Evolutionary conservation across 2,797 vertebrate genomes (phyloP).

Genomic region (Thamnophis elegans): DNA sequence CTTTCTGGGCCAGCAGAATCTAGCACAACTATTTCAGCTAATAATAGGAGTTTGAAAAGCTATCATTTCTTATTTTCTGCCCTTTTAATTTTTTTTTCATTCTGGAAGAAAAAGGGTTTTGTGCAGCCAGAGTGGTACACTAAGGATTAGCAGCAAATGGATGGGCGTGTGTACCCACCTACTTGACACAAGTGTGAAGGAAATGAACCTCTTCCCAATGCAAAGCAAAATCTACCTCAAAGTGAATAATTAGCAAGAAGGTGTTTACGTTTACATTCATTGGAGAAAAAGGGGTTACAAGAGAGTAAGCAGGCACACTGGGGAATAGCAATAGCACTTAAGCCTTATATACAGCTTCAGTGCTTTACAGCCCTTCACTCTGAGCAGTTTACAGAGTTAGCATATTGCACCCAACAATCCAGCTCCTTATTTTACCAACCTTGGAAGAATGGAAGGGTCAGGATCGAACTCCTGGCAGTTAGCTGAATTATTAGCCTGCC

Average conservation of each 20-base stretch:
- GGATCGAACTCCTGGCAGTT: not conserved
- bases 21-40: not conserved
- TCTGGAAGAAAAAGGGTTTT: not conserved
- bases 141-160: not conserved
- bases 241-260: not conserved
- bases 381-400: not conserved
- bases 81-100: not conserved
- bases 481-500: not conserved
- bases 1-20: not conserved
- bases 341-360: not conserved
- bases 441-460: not conserved
- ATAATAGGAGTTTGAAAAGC: not conserved
- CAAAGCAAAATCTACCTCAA: not conserved
- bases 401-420: not conserved
- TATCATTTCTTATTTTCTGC: not conserved
- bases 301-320: not conserved
- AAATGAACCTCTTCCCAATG: not conserved
- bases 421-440: no score
- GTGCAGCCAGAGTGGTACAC: not conserved
- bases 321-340: not conserved
- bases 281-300: not conserved
- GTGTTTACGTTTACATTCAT: not conserved
- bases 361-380: not conserved
- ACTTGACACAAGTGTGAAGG: not conserved
- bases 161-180: not conserved